Evolutionary conservation across 2,113 vertebrate species (phyloP).

Genomic region (Crotalus horridus): DNA sequence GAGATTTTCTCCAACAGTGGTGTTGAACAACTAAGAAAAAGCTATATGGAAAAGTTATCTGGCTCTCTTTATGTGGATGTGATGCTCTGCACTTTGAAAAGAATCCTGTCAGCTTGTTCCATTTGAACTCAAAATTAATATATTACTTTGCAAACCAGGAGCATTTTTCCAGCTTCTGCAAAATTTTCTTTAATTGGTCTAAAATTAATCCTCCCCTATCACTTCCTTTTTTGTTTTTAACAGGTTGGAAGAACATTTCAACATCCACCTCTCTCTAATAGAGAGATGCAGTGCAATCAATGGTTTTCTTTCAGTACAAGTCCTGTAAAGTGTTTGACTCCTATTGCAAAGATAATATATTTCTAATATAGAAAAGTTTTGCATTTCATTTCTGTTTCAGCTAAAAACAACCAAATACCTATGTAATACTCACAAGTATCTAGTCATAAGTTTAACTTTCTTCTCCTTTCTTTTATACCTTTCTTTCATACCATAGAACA

Average conservation of each 20-base stretch:
- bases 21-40: neutral
- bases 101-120: too few species aligned
- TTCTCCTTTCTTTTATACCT: neutral
- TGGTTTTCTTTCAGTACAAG: slow-evolving; percentile 83
- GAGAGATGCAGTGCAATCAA: slow-evolving; percentile 76
- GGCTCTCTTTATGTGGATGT: too few species aligned
- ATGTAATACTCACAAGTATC: neutral
- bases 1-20: slow-evolving; percentile 43
- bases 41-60: neutral
- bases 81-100: neutral
- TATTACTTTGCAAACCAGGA: neutral
- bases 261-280: slow-evolving; percentile 70
- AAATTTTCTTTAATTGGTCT: neutral
- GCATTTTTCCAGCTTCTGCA: slow-evolving; percentile 9
- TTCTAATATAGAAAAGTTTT: neutral
- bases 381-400: neutral
- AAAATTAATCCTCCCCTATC: neutral
- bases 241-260: slow-evolving; percentile 89
- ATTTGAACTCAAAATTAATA: neutral
- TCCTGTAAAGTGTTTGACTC: slow-evolving; percentile 74
- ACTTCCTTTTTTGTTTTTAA: slow-evolving; percentile 38
- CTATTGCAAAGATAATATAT: slow-evolving; percentile 84
- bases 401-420: neutral
- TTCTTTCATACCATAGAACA: too few species aligned
- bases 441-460: neutral